These are phyloP conservation scores for Limnephilus rhombicus DNA, from an alignment of 2,888 invertebrate species.

Conservation along the genomic window DNA sequence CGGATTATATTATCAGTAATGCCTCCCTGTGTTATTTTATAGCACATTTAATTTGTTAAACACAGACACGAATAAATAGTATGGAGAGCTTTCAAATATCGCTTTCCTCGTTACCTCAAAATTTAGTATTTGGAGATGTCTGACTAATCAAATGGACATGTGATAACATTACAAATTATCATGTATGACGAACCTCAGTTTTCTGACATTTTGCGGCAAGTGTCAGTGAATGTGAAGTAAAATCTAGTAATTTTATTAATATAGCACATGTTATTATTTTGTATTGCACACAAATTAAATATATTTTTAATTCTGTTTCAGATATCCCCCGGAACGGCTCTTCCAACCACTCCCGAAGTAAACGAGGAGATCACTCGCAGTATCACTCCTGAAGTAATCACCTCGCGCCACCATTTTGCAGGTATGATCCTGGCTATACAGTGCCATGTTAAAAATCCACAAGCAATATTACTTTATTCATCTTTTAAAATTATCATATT, in stretches of 20 bases:
- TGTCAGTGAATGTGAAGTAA: too few species aligned
- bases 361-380: slow-evolving; percentile 85
- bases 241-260: background rate
- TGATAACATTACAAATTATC: too few species aligned
- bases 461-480: background rate
- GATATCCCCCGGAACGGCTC: slow-evolving; percentile 78
- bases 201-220: too few species aligned
- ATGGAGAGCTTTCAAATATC: too few species aligned
- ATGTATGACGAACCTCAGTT: too few species aligned
- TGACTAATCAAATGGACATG: too few species aligned
- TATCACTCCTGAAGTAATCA: slow-evolving; percentile 78
- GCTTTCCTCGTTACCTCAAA: too few species aligned
- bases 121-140: too few species aligned
- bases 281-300: background rate
- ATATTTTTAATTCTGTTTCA: slow-evolving; percentile 68
- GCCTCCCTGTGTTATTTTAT: too few species aligned
- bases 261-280: background rate
- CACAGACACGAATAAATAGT: too few species aligned
- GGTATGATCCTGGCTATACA: slow-evolving; percentile 47
- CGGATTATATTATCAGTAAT: too few species aligned
- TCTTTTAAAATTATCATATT: background rate
- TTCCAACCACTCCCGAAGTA: slow-evolving; percentile 86
- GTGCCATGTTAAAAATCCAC: background rate
- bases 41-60: too few species aligned
- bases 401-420: slow-evolving; percentile 52